phyloP scores from a whole-genome alignment of 2,797 vertebrate species.

The Sebastes jordani region DNA sequence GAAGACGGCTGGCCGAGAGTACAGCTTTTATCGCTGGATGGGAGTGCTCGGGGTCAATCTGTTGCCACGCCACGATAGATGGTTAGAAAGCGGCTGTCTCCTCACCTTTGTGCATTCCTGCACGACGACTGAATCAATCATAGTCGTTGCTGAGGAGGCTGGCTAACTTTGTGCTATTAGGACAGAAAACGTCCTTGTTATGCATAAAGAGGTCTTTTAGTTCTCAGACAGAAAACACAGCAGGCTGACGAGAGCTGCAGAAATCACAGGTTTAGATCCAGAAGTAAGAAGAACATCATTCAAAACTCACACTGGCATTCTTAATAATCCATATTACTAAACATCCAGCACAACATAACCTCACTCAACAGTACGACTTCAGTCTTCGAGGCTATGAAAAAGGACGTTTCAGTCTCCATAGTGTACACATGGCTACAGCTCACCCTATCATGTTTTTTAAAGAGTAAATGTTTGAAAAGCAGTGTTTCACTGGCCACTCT shows the following conservation, averaged over 20 bases:
- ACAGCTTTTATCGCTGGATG: constrained; percentile 66
- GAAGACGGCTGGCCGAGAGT: constrained; percentile 51
- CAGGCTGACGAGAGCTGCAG: not conserved
- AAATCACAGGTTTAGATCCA: not conserved
- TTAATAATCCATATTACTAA: not conserved
- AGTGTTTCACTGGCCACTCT: too few relatives aligned
- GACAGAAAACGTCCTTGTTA: not conserved
- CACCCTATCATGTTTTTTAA: too few relatives aligned
- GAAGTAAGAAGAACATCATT: not conserved
- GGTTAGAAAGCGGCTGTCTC: constrained; percentile 18
- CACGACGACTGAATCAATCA: constrained; percentile 58
- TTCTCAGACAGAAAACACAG: constrained; percentile 3
- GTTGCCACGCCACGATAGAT: constrained; percentile 48
- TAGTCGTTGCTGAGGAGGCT: constrained; percentile 15
- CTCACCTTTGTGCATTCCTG: constrained; percentile 30
- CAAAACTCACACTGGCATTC: not conserved
- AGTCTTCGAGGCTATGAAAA: not conserved
- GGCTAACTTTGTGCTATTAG: constrained; percentile 23
- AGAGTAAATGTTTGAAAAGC: too few relatives aligned
- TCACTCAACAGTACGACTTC: not conserved
- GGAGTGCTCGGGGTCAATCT: constrained; percentile 59
- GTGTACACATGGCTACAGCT: not conserved
- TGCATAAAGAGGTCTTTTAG: not conserved
- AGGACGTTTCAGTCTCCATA: not conserved
- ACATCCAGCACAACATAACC: not conserved